These are phyloP conservation scores for Propithecus perrieri DNA, from an alignment of 2,797 vertebrate genomes.

Conservation along the genomic window DNA sequence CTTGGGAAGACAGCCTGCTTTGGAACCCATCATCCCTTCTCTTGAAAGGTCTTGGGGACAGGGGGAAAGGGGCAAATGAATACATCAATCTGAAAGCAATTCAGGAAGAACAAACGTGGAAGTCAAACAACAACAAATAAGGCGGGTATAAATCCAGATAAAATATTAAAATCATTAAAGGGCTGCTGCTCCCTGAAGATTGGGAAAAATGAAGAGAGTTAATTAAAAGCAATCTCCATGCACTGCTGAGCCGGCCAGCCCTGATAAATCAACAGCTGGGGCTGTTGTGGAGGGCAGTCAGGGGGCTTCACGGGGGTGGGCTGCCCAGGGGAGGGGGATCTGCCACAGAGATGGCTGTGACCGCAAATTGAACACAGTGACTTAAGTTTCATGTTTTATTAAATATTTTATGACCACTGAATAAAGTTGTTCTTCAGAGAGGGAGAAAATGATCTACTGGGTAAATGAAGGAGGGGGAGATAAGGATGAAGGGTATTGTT, in stretches of 20 bases:
- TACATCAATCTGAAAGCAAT: constrained; percentile 71
- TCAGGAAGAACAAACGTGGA: constrained; percentile 78
- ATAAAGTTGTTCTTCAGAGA: constrained; percentile 61
- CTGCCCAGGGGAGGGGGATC: neutral
- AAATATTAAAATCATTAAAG: constrained; percentile 89
- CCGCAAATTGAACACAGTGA: constrained; percentile 28
- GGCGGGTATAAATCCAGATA: constrained; percentile 86
- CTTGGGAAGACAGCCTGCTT: neutral
- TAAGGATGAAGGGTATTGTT: neutral
- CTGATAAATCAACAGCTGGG: constrained; percentile 86
- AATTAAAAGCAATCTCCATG: constrained; percentile 88
- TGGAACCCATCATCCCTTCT: constrained; percentile 48
- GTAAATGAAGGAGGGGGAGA: neutral
- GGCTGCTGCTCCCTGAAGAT: constrained; percentile 86
- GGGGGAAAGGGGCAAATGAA: constrained; percentile 64
- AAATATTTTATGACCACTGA: constrained; percentile 62
- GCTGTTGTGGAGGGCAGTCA: constrained; percentile 79
- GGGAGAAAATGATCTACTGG: neutral
- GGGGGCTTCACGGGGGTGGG: constrained; percentile 60
- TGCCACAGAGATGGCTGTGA: neutral
- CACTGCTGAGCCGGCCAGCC: constrained; percentile 84
- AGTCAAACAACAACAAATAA: constrained; percentile 85
- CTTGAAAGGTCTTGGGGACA: neutral
- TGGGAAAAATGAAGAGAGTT: constrained; percentile 87
- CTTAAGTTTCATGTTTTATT: constrained; percentile 63